Conservation (phyloP, 2,888 invertebrate genomes). For the Incurvaria masculella region DNA sequence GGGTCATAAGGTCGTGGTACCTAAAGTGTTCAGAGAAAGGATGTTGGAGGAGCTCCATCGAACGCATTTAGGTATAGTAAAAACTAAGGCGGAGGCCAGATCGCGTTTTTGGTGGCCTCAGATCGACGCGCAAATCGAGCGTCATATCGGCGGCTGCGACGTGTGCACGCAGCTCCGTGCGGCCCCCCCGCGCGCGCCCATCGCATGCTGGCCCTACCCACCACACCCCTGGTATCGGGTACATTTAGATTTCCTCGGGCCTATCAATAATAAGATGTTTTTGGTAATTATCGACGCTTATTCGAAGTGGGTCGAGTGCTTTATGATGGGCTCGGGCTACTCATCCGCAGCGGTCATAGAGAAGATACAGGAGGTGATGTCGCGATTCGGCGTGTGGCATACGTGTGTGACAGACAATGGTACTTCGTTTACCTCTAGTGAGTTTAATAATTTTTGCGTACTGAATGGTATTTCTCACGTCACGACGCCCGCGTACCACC, state of each 20-base stretch:
- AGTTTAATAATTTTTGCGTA: slow-evolving; percentile 15
- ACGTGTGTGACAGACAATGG: slow-evolving; percentile 17
- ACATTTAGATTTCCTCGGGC: slow-evolving; percentile 19
- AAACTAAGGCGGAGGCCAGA: slow-evolving; percentile 6
- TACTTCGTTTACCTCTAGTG: slow-evolving; percentile 11
- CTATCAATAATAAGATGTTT: slow-evolving; percentile 11
- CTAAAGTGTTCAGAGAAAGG: not conserved
- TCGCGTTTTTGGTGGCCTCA: slow-evolving; percentile 6
- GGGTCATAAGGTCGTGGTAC: slow-evolving; percentile 7
- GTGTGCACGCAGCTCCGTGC: slow-evolving; percentile 5
- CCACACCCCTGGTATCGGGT: slow-evolving; percentile 14
- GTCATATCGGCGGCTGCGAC: not conserved
- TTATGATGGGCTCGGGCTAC: slow-evolving; percentile 9
- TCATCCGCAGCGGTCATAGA: slow-evolving; percentile 9
- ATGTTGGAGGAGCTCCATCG: not conserved
- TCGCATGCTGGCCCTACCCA: slow-evolving; percentile 9
- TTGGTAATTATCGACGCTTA: slow-evolving; percentile 16
- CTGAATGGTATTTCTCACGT: slow-evolving; percentile 16
- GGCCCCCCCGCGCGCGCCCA: slow-evolving; percentile 13
- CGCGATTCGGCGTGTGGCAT: slow-evolving; percentile 10
- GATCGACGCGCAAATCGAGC: slow-evolving; percentile 3
- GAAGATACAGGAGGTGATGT: slow-evolving; percentile 14
- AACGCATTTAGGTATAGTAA: too few species aligned
- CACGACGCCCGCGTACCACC: slow-evolving; percentile 12
- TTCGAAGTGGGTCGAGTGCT: slow-evolving; percentile 19